Conservation (phyloP, 2,888 invertebrate species). For the Drosophila barbarae region DNA sequence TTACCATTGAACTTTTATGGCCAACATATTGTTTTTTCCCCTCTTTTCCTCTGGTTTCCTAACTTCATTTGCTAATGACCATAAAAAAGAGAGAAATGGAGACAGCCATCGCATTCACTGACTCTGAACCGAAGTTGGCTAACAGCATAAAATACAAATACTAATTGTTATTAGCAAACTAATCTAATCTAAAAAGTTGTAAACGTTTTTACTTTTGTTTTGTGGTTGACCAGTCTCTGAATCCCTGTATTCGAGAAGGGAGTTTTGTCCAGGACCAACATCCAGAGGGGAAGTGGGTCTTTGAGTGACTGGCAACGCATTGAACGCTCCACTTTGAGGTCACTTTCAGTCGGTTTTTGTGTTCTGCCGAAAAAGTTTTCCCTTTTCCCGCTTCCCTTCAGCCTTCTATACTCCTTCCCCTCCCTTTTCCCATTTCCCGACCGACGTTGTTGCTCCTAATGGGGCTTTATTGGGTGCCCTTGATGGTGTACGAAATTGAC, state of each 20-base stretch:
- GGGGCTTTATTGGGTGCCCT: conserved; percentile 65
- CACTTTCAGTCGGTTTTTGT: conserved; percentile 55
- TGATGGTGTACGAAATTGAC: conserved; percentile 72
- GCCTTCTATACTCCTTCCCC: neutral
- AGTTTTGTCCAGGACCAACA: neutral
- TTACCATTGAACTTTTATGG: conserved; percentile 62
- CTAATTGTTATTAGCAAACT: conserved; percentile 78
- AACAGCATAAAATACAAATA: conserved; percentile 76
- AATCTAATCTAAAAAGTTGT: conserved; percentile 78
- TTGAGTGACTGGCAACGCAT: conserved; percentile 53
- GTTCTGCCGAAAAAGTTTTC: conserved; percentile 53
- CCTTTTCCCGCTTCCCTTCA: conserved; percentile 3
- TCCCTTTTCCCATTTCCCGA: neutral
- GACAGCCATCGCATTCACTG: neutral
- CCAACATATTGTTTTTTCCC: conserved; percentile 8
- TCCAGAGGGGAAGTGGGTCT: conserved; percentile 1
- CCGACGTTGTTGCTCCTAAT: conserved; percentile 23
- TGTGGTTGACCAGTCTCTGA: conserved; percentile 57
- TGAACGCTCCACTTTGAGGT: conserved; percentile 67
- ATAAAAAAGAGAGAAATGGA: conserved; percentile 52
- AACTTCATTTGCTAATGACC: conserved; percentile 73
- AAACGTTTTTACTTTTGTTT: conserved; percentile 71
- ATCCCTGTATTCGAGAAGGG: conserved; percentile 2
- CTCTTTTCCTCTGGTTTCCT: conserved; percentile 1
- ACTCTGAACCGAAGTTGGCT: conserved; percentile 40